phyloP scores from a whole-genome alignment of 2,113 vertebrate genomes.

The Dasyornis broadbenti region DNA sequence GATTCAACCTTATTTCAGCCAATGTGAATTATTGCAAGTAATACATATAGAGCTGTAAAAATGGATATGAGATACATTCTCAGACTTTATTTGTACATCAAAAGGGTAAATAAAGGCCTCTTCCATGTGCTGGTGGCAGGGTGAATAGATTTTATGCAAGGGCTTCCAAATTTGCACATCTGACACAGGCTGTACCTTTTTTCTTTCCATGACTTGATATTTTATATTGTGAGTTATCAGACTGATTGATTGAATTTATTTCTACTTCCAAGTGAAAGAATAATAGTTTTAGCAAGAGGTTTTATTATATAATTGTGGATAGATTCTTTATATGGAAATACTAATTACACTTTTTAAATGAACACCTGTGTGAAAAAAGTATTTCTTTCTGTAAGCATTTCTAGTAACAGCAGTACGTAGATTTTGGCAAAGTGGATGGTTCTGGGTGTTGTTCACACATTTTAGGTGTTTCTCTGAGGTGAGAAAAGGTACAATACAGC shows the following conservation, averaged over 20 bases:
- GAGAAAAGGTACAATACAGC: neutral
- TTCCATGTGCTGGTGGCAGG: neutral
- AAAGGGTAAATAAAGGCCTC: neutral
- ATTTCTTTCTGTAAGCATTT: neutral
- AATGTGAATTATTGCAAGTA: neutral
- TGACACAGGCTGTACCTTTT: neutral
- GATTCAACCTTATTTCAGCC: neutral
- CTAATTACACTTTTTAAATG: neutral
- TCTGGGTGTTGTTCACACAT: neutral
- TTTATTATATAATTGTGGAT: neutral
- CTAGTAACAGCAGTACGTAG: neutral
- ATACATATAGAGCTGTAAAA: neutral
- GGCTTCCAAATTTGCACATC: neutral
- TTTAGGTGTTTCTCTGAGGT: neutral
- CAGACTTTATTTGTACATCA: neutral
- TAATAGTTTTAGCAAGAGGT: neutral
- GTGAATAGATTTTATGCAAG: neutral
- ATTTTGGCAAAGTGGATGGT: neutral
- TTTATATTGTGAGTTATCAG: neutral
- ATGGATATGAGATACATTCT: neutral
- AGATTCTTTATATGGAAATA: neutral
- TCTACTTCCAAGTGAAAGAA: neutral
- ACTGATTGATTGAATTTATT: neutral
- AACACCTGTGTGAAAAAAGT: neutral
- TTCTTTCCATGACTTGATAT: neutral